phyloP scores from a whole-genome alignment of 1,140 invertebrate species.

The Drosophila nannoptera region DNA sequence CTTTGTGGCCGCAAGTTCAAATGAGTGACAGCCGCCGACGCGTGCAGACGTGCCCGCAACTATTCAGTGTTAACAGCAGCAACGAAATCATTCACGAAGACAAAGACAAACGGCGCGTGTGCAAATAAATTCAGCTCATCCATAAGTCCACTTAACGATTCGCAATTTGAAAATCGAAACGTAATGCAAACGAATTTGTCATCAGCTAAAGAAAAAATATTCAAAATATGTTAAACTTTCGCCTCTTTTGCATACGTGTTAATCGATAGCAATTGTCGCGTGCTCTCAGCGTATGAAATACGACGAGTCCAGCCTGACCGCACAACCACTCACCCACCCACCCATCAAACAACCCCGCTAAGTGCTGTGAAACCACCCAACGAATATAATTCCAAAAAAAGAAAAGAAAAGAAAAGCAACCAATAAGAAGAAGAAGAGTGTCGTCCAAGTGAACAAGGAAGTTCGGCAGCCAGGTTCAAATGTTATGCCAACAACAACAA shows the following conservation, averaged over 20 bases:
- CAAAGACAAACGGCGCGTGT: conserved; percentile 37
- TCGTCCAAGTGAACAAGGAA: conserved; percentile 48
- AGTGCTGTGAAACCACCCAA: conserved; percentile 17
- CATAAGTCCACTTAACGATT: background rate
- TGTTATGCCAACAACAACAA: conserved; percentile 51
- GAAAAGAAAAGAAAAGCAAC: no score
- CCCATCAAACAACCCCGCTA: background rate
- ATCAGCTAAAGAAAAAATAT: conserved; percentile 27
- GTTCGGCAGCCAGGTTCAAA: conserved; percentile 62
- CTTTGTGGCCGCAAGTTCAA: conserved; percentile 53
- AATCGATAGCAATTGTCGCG: conserved; percentile 57
- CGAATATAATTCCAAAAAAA: no score
- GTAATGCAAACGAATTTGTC: conserved; percentile 45
- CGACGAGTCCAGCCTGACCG: background rate
- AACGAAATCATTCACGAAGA: conserved; percentile 6
- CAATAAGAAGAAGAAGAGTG: conserved; percentile 10
- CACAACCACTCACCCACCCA: background rate
- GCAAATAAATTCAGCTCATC: conserved; percentile 26
- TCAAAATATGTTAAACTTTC: conserved; percentile 58
- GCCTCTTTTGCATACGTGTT: conserved; percentile 58
- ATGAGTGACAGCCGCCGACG: conserved; percentile 63
- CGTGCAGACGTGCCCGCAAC: conserved; percentile 67
- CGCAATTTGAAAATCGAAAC: conserved; percentile 21
- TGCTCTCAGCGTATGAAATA: conserved; percentile 14
- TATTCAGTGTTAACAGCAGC: conserved; percentile 29